Evolutionary conservation across 2,888 invertebrate genomes (phyloP).

Genomic region (Nephrotoma guestfalica): DNA sequence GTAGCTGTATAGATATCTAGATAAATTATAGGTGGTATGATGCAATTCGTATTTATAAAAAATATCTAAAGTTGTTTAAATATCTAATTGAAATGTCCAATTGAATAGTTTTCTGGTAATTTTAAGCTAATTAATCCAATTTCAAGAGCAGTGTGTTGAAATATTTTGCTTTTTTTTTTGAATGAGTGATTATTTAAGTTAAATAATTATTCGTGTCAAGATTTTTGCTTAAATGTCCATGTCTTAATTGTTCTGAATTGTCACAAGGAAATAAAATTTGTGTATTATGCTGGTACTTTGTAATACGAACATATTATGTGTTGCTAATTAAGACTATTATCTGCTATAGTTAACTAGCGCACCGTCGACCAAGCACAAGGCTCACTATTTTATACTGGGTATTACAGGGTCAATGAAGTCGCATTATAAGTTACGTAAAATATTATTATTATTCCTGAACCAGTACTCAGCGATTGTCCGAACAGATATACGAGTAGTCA

Average conservation of each 20-base stretch:
- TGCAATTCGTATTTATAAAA: neutral
- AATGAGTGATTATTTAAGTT: neutral
- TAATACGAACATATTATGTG: no score
- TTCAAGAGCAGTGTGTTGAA: neutral
- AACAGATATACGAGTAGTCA: no score
- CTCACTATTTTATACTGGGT: no score
- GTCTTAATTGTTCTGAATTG: neutral
- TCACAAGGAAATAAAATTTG: neutral
- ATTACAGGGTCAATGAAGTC: no score
- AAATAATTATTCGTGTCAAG: neutral
- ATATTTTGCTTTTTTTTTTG: neutral
- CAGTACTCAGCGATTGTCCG: no score
- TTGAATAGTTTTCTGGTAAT: neutral
- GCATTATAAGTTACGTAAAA: no score
- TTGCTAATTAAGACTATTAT: no score
- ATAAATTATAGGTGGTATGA: neutral
- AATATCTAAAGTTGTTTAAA: neutral
- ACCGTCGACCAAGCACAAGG: no score
- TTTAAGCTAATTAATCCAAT: neutral
- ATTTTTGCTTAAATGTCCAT: neutral
- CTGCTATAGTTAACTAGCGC: no score
- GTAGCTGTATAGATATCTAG: neutral
- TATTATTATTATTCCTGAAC: no score
- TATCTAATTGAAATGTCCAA: neutral
- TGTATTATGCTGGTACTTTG: neutral